These are phyloP conservation scores for Ormia ochracea DNA, from an alignment of 2,888 invertebrate genomes.

Conservation along the genomic window DNA sequence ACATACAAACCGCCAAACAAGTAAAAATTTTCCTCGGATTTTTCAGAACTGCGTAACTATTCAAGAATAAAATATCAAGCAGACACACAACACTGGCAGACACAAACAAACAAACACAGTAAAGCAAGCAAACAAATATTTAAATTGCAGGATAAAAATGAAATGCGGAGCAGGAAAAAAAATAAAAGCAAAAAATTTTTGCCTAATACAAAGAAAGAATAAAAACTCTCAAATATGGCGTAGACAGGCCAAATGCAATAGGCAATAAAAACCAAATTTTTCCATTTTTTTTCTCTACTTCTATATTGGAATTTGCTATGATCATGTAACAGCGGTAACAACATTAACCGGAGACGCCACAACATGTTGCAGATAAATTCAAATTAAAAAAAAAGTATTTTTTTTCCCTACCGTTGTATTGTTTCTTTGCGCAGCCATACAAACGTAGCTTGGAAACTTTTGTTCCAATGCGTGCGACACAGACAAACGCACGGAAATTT, in stretches of 20 bases:
- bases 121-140: conserved; percentile 35
- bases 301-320: conserved; percentile 4
- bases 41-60: conserved; percentile 50
- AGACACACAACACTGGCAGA: background rate
- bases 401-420: background rate
- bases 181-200: conserved; percentile 19
- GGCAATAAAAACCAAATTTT: conserved; percentile 25
- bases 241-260: conserved; percentile 34
- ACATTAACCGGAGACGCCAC: conserved; percentile 56
- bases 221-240: background rate
- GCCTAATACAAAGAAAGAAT: background rate
- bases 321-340: conserved; percentile 50
- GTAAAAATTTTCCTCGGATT: background rate
- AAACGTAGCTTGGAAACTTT: conserved; percentile 53
- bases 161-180: conserved; percentile 8
- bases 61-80: conserved; percentile 53
- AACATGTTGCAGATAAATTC: conserved; percentile 60
- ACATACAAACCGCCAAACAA: too few species aligned
- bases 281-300: too few species aligned
- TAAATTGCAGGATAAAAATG: conserved; percentile 50
- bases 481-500: background rate
- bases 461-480: conserved; percentile 52
- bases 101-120: background rate
- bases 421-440: conserved; percentile 16
- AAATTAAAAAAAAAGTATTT: conserved; percentile 47